Evolutionary conservation across 2,797 vertebrate species (phyloP).

Genomic region (Mormyrops attenuatus): DNA sequence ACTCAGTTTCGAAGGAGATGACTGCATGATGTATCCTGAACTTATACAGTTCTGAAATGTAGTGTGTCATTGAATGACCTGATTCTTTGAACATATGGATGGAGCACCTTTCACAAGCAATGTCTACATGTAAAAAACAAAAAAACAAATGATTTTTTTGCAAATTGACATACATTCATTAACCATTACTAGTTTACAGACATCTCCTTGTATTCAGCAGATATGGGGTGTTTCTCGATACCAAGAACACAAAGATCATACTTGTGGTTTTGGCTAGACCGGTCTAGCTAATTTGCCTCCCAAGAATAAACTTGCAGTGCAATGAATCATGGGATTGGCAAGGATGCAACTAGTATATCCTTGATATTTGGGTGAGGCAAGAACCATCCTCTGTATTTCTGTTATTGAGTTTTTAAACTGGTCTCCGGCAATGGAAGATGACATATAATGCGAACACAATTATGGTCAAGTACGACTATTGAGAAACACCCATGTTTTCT

Average conservation of each 20-base stretch:
- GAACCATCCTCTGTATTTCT: too few species aligned
- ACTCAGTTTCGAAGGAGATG: neutral
- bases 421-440: too few species aligned
- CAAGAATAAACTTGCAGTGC: neutral
- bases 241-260: neutral
- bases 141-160: neutral
- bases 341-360: too few species aligned
- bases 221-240: neutral
- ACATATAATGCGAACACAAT: too few species aligned
- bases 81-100: neutral
- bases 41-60: neutral
- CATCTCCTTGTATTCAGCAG: neutral
- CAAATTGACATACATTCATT: neutral
- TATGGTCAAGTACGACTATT: too few species aligned
- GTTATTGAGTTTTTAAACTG: too few species aligned
- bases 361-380: too few species aligned
- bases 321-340: neutral
- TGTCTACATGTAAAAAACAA: neutral
- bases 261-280: neutral
- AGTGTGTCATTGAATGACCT: neutral
- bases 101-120: neutral
- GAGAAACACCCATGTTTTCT: too few species aligned
- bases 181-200: neutral
- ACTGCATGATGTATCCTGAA: neutral
- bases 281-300: neutral